Evolutionary conservation across 2,113 vertebrate genomes (phyloP).

Genomic region (Phocoena sinus): DNA sequence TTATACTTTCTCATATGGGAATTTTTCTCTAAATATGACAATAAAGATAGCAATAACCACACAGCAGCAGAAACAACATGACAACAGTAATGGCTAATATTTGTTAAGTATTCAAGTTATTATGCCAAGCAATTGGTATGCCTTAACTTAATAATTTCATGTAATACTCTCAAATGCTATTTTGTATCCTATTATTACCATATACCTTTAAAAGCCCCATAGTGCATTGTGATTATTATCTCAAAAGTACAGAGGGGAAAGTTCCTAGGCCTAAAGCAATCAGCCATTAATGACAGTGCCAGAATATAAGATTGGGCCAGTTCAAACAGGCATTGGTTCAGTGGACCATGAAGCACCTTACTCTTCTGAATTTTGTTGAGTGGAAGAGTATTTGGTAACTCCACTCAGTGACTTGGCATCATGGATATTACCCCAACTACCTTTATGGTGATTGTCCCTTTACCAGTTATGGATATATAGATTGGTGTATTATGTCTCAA

Average conservation of each 20-base stretch:
- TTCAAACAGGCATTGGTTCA: not conserved
- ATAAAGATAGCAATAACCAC: not conserved
- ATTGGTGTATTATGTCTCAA: not conserved
- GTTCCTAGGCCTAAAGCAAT: not conserved
- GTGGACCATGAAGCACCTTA: not conserved
- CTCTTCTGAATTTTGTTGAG: not conserved
- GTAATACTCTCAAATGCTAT: not conserved
- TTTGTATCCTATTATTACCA: not conserved
- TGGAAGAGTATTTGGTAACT: not conserved
- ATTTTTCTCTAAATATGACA: not conserved
- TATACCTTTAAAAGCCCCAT: not conserved
- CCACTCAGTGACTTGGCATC: not conserved
- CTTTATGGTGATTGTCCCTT: not conserved
- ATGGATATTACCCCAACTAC: not conserved
- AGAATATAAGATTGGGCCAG: not conserved
- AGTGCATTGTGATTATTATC: not conserved
- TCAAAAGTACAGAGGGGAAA: not conserved
- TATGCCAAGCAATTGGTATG: not conserved
- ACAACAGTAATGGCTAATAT: not conserved
- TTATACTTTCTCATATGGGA: not conserved
- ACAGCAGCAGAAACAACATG: not conserved
- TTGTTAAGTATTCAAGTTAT: not conserved
- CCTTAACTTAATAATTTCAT: not conserved
- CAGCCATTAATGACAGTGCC: not conserved
- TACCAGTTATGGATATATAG: conserved; percentile 3